Evolutionary conservation across 2,888 invertebrate species (phyloP).

Genomic region (Agrochola lychnidis): DNA sequence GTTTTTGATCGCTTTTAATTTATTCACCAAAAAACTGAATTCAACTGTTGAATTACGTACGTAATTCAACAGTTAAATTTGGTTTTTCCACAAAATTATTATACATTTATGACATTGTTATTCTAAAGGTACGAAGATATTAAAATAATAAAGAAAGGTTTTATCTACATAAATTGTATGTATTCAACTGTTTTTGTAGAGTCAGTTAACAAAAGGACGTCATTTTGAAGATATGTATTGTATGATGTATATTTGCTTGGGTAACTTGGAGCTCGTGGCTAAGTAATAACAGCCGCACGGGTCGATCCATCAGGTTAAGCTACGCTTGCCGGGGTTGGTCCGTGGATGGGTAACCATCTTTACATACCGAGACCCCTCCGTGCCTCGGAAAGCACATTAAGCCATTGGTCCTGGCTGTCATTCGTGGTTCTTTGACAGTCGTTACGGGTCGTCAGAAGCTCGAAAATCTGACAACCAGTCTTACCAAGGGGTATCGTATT

Average conservation of each 20-base stretch:
- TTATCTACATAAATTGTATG: background rate
- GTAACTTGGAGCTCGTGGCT: background rate
- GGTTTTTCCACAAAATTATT: background rate
- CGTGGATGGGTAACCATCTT: no score
- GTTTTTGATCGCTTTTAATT: constrained; percentile 1
- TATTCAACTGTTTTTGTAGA: background rate
- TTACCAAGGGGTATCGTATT: no score
- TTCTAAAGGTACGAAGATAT: background rate
- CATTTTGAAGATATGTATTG: background rate
- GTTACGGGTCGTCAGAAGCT: no score
- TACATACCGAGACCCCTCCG: no score
- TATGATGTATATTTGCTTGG: background rate
- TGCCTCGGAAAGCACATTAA: no score
- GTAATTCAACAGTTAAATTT: no score
- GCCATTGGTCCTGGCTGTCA: no score
- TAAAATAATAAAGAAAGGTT: background rate
- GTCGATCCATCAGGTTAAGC: no score
- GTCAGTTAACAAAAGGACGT: background rate
- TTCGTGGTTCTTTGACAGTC: no score
- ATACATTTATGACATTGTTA: background rate
- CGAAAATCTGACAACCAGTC: no score
- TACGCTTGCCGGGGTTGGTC: no score
- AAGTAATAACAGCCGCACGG: no score
- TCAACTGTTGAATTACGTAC: background rate
- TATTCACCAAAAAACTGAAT: constrained; percentile 11